These are phyloP conservation scores for Sipha flava DNA, from an alignment of 1,140 invertebrate species.

Conservation along the genomic window DNA sequence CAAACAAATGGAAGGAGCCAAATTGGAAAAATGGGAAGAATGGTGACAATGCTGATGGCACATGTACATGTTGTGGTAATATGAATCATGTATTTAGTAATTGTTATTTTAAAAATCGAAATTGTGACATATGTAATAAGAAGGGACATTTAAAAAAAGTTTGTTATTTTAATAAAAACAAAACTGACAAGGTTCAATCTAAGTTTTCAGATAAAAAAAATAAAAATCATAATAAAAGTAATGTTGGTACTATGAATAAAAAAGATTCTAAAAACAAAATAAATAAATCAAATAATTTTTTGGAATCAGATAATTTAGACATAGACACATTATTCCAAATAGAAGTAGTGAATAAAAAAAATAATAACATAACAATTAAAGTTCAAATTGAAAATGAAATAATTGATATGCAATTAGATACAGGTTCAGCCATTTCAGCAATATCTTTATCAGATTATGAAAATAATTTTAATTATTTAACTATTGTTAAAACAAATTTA, in stretches of 20 bases:
- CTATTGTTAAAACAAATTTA: not conserved
- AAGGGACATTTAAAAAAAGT: not conserved
- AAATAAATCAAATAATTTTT: not conserved
- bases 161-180: not conserved
- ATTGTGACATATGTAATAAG: not conserved
- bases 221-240: not conserved
- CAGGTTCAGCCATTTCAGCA: not conserved
- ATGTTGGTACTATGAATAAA: not conserved
- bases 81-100: not conserved
- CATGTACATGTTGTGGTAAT: not conserved
- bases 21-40: not conserved
- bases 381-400: not conserved
- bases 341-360: not conserved
- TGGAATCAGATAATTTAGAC: not conserved
- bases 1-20: not conserved
- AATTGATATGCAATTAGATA: not conserved
- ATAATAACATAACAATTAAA: not conserved
- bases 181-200: not conserved
- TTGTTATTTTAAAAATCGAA: not conserved
- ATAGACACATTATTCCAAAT: not conserved
- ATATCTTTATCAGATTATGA: not conserved
- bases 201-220: not conserved
- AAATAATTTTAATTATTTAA: slow-evolving; percentile 7
- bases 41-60: not conserved
- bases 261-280: not conserved